These are phyloP conservation scores for Bos javanicus DNA, from an alignment of 2,113 vertebrate genomes.

Conservation along the genomic window DNA sequence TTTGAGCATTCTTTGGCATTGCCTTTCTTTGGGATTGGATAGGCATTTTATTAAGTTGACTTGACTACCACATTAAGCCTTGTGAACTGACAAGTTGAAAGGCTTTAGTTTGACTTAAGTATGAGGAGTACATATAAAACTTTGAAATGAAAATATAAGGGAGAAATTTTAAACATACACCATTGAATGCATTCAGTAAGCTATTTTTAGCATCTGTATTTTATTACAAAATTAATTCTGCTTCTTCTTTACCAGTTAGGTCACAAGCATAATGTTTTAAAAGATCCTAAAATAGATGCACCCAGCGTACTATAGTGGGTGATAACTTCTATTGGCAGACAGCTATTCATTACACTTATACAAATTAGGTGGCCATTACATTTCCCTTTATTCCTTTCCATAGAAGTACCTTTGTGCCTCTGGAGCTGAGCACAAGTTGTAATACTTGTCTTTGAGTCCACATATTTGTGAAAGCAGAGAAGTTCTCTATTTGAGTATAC, in stretches of 20 bases:
- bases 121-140: constrained; percentile 51
- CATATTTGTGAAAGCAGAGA: constrained; percentile 32
- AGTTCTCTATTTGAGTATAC: neutral
- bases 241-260: neutral
- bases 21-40: too few relatives aligned
- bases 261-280: constrained; percentile 39
- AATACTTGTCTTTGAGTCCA: neutral
- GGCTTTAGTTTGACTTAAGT: constrained; percentile 56
- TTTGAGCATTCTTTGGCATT: too few relatives aligned
- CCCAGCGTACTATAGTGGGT: neutral
- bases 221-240: neutral
- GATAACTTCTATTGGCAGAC: neutral
- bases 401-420: constrained; percentile 18
- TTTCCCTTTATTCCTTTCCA: neutral
- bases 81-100: constrained; percentile 62
- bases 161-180: constrained; percentile 49
- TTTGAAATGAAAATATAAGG: constrained; percentile 45
- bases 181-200: neutral
- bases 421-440: neutral
- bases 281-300: constrained; percentile 4
- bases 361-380: neutral
- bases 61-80: constrained; percentile 48
- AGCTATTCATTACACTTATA: neutral
- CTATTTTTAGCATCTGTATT: constrained; percentile 15
- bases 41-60: constrained; percentile 66